These are phyloP conservation scores for Malacoraja senta DNA, from an alignment of 2,797 vertebrate genomes.

Conservation along the genomic window DNA sequence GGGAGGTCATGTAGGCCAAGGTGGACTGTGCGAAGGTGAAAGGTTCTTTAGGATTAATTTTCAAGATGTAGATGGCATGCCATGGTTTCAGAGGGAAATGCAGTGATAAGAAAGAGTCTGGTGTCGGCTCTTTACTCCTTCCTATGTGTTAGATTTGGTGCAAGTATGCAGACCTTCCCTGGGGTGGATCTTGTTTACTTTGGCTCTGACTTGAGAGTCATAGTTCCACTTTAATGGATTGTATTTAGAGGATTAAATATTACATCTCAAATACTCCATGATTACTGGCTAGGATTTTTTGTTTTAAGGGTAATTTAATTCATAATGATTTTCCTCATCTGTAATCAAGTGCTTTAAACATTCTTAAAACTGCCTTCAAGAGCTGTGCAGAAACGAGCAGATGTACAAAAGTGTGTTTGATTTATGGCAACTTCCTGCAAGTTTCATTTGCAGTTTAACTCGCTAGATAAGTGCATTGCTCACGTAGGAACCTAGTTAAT, in stretches of 20 bases:
- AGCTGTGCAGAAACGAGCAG: not conserved
- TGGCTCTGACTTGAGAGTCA: not conserved
- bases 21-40: too few species aligned
- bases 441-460: not conserved
- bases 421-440: not conserved
- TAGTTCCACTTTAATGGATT: not conserved
- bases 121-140: not conserved
- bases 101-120: not conserved
- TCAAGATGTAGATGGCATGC: not conserved
- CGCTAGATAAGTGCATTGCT: not conserved
- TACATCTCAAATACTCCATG: not conserved
- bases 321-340: not conserved
- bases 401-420: not conserved
- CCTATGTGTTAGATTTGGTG: not conserved
- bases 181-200: constrained; percentile 2
- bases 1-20: too few species aligned
- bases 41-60: not conserved
- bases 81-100: not conserved
- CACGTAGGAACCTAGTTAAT: not conserved
- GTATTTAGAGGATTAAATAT: not conserved
- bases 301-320: not conserved
- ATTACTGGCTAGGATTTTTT: not conserved
- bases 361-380: not conserved
- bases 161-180: constrained; percentile 5
- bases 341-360: not conserved